A percentile compares a stretch with the other conserved stretches of the same genome.
Conservation (phyloP, 2,113 vertebrate genomes). For the Sclerurus mexicanus region DNA sequence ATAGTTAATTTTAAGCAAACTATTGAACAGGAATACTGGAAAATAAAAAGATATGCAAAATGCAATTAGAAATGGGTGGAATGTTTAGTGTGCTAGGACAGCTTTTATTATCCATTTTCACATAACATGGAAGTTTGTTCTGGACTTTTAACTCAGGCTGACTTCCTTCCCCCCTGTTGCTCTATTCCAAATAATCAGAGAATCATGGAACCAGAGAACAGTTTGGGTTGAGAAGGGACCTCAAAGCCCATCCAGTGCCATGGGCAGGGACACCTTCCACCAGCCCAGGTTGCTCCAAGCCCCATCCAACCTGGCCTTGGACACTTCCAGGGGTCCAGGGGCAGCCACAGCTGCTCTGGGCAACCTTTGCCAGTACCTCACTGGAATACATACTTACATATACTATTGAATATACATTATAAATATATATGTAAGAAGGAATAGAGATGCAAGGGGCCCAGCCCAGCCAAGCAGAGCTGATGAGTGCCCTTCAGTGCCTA, state of each 20-base stretch:
- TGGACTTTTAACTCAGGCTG: background rate
- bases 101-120: background rate
- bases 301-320: fast-evolving
- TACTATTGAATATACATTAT: background rate
- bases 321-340: background rate
- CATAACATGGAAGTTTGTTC: background rate
- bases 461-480: background rate
- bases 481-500: background rate
- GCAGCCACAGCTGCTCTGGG: background rate
- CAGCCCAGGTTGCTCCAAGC: background rate
- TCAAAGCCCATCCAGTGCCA: background rate
- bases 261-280: background rate
- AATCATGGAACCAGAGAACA: background rate
- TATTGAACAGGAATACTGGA: background rate
- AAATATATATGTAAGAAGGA: background rate
- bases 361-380: background rate
- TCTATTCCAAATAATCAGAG: background rate
- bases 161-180: background rate
- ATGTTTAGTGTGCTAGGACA: background rate
- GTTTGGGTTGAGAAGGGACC: background rate
- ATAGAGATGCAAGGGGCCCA: background rate
- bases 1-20: background rate
- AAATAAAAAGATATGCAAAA: background rate
- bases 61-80: background rate
- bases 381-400: background rate